Conservation (phyloP, 2,113 vertebrate species). For the Thymallus thymallus region DNA sequence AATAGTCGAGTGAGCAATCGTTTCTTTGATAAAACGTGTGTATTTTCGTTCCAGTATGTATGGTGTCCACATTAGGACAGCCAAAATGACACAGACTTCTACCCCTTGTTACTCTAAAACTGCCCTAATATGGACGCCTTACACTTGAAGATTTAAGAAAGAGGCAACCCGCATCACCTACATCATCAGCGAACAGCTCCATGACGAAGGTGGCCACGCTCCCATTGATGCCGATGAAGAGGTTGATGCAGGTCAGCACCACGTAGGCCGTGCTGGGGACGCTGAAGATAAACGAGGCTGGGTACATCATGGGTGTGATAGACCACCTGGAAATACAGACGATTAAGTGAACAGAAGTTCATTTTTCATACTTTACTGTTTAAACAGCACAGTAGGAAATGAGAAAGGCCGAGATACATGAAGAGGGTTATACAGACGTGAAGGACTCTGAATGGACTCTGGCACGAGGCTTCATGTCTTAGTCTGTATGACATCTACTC, state of each 20-base stretch:
- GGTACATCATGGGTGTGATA: constrained; percentile 97
- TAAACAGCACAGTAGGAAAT: too few relatives aligned
- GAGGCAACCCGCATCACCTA: constrained; percentile 60
- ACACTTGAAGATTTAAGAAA: too few relatives aligned
- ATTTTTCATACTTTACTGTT: background rate
- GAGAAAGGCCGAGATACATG: too few relatives aligned
- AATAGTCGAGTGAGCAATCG: background rate
- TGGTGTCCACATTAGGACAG: too few relatives aligned
- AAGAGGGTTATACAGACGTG: too few relatives aligned
- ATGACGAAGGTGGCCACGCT: constrained; percentile 95
- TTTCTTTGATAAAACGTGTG: background rate
- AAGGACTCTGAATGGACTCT: too few relatives aligned
- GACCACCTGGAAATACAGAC: constrained; percentile 80
- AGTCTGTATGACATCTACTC: too few relatives aligned
- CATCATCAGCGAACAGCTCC: constrained; percentile 88
- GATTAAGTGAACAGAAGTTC: background rate
- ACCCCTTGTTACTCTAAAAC: too few relatives aligned
- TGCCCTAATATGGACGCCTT: too few relatives aligned
- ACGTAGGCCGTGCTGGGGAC: constrained; percentile 97
- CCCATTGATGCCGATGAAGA: constrained; percentile 97
- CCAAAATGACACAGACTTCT: too few relatives aligned
- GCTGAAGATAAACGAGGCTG: constrained; percentile 92
- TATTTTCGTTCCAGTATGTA: background rate
- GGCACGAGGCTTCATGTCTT: too few relatives aligned
- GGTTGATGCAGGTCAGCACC: constrained; percentile 92